phyloP scores from a whole-genome alignment of 1,140 invertebrate species.

The Ruditapes philippinarum region DNA sequence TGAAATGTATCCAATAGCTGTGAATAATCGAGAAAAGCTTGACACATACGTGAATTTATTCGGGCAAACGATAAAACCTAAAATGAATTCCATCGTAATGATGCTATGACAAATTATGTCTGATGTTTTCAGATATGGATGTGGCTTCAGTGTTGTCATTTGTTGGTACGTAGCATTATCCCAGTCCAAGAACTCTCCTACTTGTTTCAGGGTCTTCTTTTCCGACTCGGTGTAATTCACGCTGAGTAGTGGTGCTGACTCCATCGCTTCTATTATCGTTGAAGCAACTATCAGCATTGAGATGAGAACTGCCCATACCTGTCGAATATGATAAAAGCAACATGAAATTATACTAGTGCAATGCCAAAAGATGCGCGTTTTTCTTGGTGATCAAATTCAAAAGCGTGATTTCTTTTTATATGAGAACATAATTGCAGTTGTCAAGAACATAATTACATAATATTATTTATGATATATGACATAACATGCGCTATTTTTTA shows the following conservation, averaged over 20 bases:
- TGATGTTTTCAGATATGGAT: neutral
- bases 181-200: neutral
- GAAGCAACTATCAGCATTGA: neutral
- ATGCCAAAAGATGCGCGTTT: too few relatives aligned
- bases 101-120: neutral
- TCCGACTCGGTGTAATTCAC: neutral
- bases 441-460: too few relatives aligned
- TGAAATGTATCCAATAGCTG: neutral
- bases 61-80: constrained; percentile 15
- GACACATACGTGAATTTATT: neutral
- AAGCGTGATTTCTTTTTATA: too few relatives aligned
- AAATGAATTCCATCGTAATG: neutral
- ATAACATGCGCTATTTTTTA: too few relatives aligned
- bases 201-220: neutral
- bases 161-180: neutral
- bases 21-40: neutral
- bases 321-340: neutral
- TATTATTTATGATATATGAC: too few relatives aligned
- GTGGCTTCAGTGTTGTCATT: neutral
- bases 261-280: neutral
- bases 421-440: too few relatives aligned
- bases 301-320: neutral
- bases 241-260: neutral
- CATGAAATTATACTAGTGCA: too few relatives aligned
- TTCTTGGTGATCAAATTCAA: too few relatives aligned